These are phyloP conservation scores for Monochamus saltuarius DNA, from an alignment of 1,140 invertebrate species.

Conservation along the genomic window DNA sequence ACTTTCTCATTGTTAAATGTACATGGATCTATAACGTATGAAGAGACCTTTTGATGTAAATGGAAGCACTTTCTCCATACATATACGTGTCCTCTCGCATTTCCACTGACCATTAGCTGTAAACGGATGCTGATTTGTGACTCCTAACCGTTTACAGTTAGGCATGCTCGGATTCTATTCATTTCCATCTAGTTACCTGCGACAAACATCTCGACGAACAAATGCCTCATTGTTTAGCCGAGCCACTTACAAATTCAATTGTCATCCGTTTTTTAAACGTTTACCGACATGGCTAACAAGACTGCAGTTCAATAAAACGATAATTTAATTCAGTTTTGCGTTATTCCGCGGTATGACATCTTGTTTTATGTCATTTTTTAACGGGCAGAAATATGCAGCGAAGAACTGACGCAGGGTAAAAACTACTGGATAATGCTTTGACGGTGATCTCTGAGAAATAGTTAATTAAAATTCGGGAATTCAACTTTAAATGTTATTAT, in stretches of 20 bases:
- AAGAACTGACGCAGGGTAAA: conserved; percentile 13
- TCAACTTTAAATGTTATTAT: conserved; percentile 41
- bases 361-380: conserved; percentile 22
- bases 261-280: conserved; percentile 16
- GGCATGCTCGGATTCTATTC: conserved; percentile 6
- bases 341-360: conserved; percentile 24
- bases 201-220: conserved; percentile 15
- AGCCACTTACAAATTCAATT: conserved; percentile 16
- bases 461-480: conserved; percentile 43
- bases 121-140: conserved; percentile 22
- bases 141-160: conserved; percentile 5
- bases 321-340: conserved; percentile 22
- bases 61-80: conserved; percentile 41
- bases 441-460: conserved; percentile 37
- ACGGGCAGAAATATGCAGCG: conserved; percentile 5
- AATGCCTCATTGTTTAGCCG: conserved; percentile 18
- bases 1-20: conserved; percentile 37
- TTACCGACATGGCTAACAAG: conserved; percentile 17
- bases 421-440: conserved; percentile 13
- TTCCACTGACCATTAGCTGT: conserved; percentile 39
- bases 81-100: conserved; percentile 30
- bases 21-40: conserved; percentile 41
- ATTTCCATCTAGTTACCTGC: conserved; percentile 15
- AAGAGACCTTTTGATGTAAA: conserved; percentile 41
- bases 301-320: conserved; percentile 18